Evolutionary conservation across 2,797 vertebrate species (phyloP).

Genomic region (Enteromius trimaculatus): DNA sequence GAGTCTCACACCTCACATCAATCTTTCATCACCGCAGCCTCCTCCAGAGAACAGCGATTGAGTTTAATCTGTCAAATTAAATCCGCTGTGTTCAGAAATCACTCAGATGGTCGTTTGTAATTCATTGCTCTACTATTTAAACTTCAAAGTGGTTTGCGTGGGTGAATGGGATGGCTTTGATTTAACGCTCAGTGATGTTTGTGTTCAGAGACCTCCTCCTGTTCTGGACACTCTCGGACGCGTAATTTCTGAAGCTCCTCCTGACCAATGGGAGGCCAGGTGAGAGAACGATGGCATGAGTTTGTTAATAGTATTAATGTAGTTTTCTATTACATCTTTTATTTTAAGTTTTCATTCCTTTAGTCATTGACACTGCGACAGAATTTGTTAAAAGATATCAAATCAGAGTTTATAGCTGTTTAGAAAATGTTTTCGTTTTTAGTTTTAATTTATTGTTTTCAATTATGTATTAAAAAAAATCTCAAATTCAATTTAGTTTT

Average conservation of each 20-base stretch:
- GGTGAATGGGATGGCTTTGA: background rate
- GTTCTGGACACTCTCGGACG: constrained; percentile 94
- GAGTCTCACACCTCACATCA: constrained; percentile 65
- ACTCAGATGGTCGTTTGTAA: background rate
- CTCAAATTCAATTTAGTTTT: background rate
- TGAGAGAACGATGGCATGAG: constrained; percentile 61
- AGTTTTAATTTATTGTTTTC: background rate
- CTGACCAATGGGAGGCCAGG: constrained; percentile 99
- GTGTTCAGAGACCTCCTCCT: constrained; percentile 89
- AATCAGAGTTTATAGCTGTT: background rate
- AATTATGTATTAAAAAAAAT: background rate
- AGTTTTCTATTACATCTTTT: background rate
- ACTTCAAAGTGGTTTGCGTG: background rate
- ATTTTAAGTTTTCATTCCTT: background rate
- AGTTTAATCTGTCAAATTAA: background rate
- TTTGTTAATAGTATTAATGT: background rate
- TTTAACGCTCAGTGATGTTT: background rate
- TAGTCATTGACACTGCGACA: too few species aligned
- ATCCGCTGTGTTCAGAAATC: background rate
- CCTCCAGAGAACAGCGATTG: background rate
- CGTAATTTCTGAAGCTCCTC: constrained; percentile 95
- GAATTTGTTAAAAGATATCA: too few species aligned
- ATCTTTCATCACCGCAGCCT: background rate
- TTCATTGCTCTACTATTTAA: background rate
- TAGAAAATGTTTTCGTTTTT: background rate